A percentile compares a stretch with the other conserved stretches of the same genome.
Conservation (phyloP, 2,797 vertebrate species). For the Mus caroli region DNA sequence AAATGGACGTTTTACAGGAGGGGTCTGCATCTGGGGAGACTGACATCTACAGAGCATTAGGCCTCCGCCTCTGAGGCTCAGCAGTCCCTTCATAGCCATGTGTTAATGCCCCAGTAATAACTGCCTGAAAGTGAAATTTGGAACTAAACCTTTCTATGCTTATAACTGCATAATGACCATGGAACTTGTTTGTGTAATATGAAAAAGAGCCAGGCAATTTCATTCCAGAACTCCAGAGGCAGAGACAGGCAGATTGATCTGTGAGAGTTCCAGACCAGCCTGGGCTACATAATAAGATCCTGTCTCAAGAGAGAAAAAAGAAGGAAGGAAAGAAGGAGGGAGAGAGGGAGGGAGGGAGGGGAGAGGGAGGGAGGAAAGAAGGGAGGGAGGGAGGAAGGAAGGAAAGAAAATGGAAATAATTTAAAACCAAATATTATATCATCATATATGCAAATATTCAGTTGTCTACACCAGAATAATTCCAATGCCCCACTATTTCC, state of each 20-base stretch:
- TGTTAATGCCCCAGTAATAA: not conserved
- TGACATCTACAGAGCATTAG: not conserved
- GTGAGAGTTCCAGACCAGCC: not conserved
- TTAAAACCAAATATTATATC: constrained; percentile 4
- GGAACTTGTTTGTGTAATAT: not conserved
- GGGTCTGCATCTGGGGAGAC: not conserved
- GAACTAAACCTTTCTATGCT: not conserved
- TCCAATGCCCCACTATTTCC: not conserved
- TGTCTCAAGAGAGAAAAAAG: not conserved
- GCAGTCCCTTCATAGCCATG: not conserved
- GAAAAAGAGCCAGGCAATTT: not conserved
- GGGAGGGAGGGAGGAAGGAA: no score
- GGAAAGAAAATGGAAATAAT: not conserved
- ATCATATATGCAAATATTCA: constrained; percentile 12
- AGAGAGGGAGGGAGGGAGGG: not conserved
- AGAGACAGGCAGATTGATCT: not conserved
- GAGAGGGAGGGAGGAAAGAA: fast-evolving
- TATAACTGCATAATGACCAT: not conserved
- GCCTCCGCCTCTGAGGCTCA: not conserved
- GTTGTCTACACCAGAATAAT: not conserved
- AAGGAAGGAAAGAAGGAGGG: not conserved
- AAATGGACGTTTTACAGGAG: not conserved
- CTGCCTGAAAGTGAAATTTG: constrained; percentile 13
- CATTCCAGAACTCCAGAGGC: not conserved
- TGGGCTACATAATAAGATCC: not conserved